Percentiles rank a stretch among this genome's conserved stretches.
phyloP scores from a whole-genome alignment of 2,113 vertebrate species.

The Rhegmatorhina hoffmannsi region DNA sequence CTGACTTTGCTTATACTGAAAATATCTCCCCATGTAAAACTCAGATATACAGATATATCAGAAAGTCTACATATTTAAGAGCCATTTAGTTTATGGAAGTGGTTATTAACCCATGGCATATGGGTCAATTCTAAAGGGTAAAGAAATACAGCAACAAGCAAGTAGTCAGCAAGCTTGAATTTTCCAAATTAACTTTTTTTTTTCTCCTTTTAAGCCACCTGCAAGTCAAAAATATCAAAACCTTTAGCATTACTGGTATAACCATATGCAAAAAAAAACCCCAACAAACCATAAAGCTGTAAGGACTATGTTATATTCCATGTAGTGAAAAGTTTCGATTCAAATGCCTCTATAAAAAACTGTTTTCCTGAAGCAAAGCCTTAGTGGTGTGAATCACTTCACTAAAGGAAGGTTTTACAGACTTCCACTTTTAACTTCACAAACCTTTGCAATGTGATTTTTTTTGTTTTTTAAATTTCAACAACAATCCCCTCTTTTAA shows the following conservation, averaged over 20 bases:
- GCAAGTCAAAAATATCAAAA: not conserved
- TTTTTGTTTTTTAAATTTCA: not conserved
- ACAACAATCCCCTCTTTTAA: not conserved
- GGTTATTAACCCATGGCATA: not conserved
- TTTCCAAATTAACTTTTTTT: not conserved
- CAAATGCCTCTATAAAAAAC: not conserved
- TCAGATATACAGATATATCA: not conserved
- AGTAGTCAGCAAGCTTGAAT: not conserved
- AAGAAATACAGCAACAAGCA: not conserved
- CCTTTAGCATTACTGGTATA: not conserved
- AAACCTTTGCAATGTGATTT: not conserved
- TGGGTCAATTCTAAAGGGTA: not conserved
- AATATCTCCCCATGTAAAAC: not conserved
- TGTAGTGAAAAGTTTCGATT: not conserved
- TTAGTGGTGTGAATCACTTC: not conserved
- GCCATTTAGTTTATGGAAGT: not conserved
- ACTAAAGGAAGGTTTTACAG: not conserved
- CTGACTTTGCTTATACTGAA: not conserved
- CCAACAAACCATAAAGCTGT: not conserved
- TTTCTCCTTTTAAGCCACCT: not conserved
- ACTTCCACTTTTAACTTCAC: not conserved
- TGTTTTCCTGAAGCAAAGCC: not conserved
- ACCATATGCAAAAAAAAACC: not conserved
- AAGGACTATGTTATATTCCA: not conserved
- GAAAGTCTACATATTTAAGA: not conserved